Base-by-base conservation (phyloP, 2,797 vertebrate species). In the Crossoptilon crossoptilon region DNA sequence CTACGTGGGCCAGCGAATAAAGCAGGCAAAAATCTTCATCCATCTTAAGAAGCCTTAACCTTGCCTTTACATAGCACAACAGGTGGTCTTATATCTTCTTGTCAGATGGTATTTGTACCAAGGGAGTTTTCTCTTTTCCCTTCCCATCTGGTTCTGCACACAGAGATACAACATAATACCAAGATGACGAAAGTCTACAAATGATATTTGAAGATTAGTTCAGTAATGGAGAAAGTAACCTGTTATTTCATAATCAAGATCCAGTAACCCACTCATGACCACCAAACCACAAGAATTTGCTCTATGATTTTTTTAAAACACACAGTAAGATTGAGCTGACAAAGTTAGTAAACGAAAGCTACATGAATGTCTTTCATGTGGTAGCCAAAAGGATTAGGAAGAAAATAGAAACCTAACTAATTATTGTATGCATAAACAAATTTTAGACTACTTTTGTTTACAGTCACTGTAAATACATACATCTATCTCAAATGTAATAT, bases 11-110 rank as follows among this genome's bases (percentile, higher is more conserved):
- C 70, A 81, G 62, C 78, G 91, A 48, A 19, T 31, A 66, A 68
- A 69, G 77, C 75, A 10, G 22, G 4, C 18, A 29, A 76, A 64
- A 88, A 76, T 24, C 9, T 87, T 92, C 1, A 68, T 77, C 43
- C 90, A 7, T 81, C 39, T 75, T 90, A 83, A 80, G 80, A 94
- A 87, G 24, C 8, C 23, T 92, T 86, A 87, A 80, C 51, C 82
- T 35, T 91, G 51, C 41, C 73, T 91, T 56, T 88, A n/a, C 44
- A 72, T 53, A 83, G 21, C n/a, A 72, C 87, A 95, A 90, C 82
- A 94, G 78, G 82, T 97, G 88, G 35, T 27, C 96, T 94, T 94
- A 91, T 96, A 97, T 92, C 73, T 88, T 91, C 44, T 93, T 86
- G 35, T 95, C 87, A 93, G 76, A 94, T 78, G 81, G 67, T 29